Percentiles rank a stretch among this genome's conserved stretches.
Evolutionary conservation across 2,113 vertebrate species (phyloP).

Genomic region (Sciurus niger): DNA sequence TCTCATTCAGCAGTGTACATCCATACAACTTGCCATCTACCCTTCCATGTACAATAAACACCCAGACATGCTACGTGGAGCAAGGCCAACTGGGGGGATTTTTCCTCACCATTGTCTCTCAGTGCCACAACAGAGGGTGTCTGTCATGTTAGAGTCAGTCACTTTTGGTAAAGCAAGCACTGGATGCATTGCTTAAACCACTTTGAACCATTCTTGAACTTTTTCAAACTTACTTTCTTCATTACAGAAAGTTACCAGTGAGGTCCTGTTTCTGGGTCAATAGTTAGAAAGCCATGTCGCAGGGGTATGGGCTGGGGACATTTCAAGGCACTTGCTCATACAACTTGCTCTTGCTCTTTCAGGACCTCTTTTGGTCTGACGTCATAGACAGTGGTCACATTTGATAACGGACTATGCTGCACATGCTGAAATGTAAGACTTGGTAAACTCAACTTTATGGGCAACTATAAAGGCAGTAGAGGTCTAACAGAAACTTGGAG

Average conservation of each 20-base stretch:
- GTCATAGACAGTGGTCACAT: not conserved
- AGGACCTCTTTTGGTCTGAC: too few species aligned
- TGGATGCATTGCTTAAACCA: not conserved
- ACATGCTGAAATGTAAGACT: not conserved
- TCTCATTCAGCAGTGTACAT: not conserved
- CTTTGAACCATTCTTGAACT: not conserved
- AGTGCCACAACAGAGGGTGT: not conserved
- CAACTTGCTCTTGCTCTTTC: not conserved
- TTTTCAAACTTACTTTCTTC: not conserved
- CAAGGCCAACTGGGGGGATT: not conserved
- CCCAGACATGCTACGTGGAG: not conserved
- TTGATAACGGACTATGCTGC: not conserved
- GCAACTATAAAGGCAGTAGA: too few species aligned
- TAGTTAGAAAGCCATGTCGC: not conserved
- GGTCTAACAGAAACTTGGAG: not conserved
- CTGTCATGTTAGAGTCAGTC: not conserved
- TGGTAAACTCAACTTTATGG: not conserved
- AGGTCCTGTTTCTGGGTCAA: not conserved
- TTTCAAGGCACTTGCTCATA: not conserved
- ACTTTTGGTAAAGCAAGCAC: not conserved
- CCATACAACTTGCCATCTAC: not conserved
- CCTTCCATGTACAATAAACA: not conserved
- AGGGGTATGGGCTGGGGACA: not conserved
- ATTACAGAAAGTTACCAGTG: not conserved
- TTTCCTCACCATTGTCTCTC: not conserved